phyloP scores from a whole-genome alignment of 2,888 invertebrate genomes.

The Lithophane leautieri region DNA sequence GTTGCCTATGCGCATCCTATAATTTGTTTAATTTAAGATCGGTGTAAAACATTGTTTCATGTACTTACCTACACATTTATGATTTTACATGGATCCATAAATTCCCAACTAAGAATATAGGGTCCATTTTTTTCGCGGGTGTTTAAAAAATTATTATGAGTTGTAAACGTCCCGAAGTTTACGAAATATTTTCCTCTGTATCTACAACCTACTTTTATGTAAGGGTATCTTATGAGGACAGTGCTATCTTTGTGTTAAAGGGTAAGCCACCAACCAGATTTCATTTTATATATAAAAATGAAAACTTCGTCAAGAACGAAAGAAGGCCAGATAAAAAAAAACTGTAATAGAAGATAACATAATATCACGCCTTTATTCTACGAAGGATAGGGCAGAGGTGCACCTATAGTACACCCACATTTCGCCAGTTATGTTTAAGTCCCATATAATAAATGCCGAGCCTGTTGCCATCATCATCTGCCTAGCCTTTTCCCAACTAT shows the following conservation, averaged over 20 bases:
- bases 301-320: neutral
- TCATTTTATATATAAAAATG: neutral
- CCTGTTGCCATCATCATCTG: too few relatives aligned
- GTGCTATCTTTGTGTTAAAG: neutral
- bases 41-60: neutral
- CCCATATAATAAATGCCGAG: too few relatives aligned
- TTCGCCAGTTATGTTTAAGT: too few relatives aligned
- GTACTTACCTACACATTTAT: neutral
- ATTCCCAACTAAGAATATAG: neutral
- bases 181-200: neutral
- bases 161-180: neutral
- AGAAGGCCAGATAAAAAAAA: neutral
- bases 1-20: constrained; percentile 15
- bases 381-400: too few relatives aligned
- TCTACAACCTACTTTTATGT: neutral
- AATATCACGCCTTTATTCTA: too few relatives aligned
- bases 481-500: too few relatives aligned
- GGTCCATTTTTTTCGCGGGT: neutral
- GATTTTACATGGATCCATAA: constrained; percentile 1
- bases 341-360: neutral
- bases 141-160: neutral
- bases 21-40: constrained; percentile 18
- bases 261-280: neutral
- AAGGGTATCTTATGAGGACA: neutral
- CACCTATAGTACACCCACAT: too few relatives aligned